phyloP scores from a whole-genome alignment of 1,140 invertebrate species.

The Mizuhopecten yessoensis region DNA sequence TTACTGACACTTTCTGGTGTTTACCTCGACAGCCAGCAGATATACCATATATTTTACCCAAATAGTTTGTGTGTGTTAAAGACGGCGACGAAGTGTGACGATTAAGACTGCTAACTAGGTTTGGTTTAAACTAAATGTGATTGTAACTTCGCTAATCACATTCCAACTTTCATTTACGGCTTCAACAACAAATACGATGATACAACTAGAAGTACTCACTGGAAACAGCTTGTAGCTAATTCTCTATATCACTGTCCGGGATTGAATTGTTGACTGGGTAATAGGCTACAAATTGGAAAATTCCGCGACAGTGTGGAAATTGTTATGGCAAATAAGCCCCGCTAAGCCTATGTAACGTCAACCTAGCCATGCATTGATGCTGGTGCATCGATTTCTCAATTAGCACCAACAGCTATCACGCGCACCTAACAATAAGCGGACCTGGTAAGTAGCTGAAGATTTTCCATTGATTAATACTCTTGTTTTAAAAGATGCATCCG shows the following conservation, averaged over 20 bases:
- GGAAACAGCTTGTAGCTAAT: constrained; percentile 1
- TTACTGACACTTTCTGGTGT: not conserved
- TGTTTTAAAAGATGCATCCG: constrained; percentile 25
- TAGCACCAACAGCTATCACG: not conserved
- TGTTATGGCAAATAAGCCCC: not conserved
- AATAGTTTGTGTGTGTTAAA: not conserved
- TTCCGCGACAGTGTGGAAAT: constrained; percentile 4
- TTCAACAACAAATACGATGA: not conserved
- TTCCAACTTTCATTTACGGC: not conserved
- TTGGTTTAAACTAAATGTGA: not conserved
- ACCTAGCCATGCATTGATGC: not conserved
- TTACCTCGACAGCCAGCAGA: not conserved
- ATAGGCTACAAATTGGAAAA: constrained; percentile 35
- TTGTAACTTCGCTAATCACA: not conserved
- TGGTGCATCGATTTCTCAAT: not conserved
- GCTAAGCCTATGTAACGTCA: constrained; percentile 14
- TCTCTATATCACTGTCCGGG: not conserved
- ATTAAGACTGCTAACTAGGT: not conserved
- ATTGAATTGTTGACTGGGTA: constrained; percentile 18
- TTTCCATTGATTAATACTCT: constrained; percentile 16
- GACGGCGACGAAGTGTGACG: not conserved
- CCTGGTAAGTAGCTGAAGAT: not conserved
- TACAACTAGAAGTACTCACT: not conserved
- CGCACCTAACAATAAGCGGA: not conserved
- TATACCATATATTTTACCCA: not conserved